phyloP scores from a whole-genome alignment of 2,888 invertebrate species.

The Catocala fraxini region DNA sequence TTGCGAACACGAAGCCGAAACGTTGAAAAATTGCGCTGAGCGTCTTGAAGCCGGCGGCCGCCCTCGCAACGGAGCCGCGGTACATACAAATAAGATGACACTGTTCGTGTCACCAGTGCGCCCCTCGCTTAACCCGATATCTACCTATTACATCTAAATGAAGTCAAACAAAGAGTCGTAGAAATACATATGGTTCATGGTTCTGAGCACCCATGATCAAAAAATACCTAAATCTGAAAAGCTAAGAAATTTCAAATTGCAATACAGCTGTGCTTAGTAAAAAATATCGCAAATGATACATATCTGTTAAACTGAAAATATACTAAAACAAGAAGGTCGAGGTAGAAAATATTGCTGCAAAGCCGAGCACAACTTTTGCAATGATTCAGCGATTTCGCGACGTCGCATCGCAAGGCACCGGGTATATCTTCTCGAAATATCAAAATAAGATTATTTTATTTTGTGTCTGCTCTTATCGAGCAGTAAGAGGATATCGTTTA shows the following conservation, averaged over 20 bases:
- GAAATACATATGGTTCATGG: too few species aligned
- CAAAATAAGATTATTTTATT: constrained; percentile 74
- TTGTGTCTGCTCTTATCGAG: constrained; percentile 61
- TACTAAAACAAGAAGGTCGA: constrained; percentile 57
- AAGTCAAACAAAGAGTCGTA: too few species aligned
- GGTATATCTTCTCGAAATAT: constrained; percentile 70
- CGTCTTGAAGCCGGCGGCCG: constrained; percentile 78
- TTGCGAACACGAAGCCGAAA: constrained; percentile 80
- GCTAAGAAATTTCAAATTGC: constrained; percentile 3
- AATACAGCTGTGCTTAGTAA: constrained; percentile 1
- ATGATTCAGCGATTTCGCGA: constrained; percentile 72
- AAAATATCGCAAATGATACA: constrained; percentile 53
- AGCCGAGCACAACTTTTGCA: constrained; percentile 74
- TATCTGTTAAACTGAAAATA: constrained; percentile 54
- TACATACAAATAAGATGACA: constrained; percentile 80
- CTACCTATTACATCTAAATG: too few species aligned
- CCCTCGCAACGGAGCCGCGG: constrained; percentile 73
- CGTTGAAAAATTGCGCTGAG: constrained; percentile 85
- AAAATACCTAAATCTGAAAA: too few species aligned
- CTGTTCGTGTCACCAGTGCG: constrained; percentile 50
- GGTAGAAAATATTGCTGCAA: constrained; percentile 70
- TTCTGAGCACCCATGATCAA: too few species aligned
- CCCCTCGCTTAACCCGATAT: constrained; percentile 36
- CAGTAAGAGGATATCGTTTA: constrained; percentile 55
- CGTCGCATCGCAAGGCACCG: constrained; percentile 62